These are phyloP conservation scores for Aphelinus certus DNA, from an alignment of 1,140 invertebrate species.

Conservation along the genomic window DNA sequence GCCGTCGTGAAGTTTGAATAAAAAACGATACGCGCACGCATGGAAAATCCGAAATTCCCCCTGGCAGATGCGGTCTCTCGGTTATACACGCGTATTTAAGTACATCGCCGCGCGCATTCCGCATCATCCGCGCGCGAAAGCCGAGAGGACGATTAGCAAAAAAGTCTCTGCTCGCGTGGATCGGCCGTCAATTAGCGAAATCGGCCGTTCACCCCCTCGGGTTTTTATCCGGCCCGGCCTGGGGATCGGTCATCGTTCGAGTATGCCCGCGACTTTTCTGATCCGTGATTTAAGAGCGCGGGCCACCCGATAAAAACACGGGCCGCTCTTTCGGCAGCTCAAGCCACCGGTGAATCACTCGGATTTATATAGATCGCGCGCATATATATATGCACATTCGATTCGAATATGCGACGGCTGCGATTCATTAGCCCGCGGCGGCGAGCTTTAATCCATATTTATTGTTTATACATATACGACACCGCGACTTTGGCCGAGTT, in stretches of 20 bases:
- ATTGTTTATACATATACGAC: not conserved
- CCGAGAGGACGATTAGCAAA: too few relatives aligned
- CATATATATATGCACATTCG: too few relatives aligned
- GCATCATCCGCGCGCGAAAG: too few relatives aligned
- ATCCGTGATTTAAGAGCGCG: conserved; percentile 7
- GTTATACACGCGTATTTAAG: too few relatives aligned
- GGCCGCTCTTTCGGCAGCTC: not conserved
- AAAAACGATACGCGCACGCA: too few relatives aligned
- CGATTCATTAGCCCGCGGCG: too few relatives aligned
- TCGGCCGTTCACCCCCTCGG: not conserved
- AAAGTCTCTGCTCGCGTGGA: too few relatives aligned
- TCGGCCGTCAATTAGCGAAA: not conserved
- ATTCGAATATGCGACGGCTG: conserved; percentile 4
- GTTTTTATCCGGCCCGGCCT: not conserved
- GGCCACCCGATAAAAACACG: not conserved
- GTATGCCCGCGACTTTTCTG: not conserved
- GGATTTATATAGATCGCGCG: not conserved
- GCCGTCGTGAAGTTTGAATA: too few relatives aligned
- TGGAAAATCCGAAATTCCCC: too few relatives aligned
- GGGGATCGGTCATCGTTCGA: not conserved
- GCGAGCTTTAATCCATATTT: conserved; percentile 27
- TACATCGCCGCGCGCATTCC: too few relatives aligned
- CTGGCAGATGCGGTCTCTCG: too few relatives aligned
- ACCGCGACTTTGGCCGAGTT: too few relatives aligned
- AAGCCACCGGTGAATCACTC: conserved; percentile 7